phyloP scores from a whole-genome alignment of 2,888 invertebrate genomes.

The Papilio gigon region DNA sequence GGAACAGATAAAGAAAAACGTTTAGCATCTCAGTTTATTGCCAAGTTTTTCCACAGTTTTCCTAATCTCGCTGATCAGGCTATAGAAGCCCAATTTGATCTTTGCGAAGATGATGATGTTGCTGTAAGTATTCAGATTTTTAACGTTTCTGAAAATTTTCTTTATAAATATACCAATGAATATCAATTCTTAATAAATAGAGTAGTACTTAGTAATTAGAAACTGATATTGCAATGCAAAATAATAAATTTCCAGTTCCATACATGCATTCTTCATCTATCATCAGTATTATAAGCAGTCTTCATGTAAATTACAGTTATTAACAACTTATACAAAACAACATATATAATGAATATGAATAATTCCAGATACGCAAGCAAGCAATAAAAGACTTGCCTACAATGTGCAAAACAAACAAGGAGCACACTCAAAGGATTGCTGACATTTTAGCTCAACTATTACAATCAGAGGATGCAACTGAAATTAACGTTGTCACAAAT shows the following conservation, averaged over 20 bases:
- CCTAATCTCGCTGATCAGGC: constrained; percentile 93
- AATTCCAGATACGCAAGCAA: constrained; percentile 92
- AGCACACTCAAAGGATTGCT: constrained; percentile 92
- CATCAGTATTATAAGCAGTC: neutral
- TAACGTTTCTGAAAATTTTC: neutral
- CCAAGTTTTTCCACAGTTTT: constrained; percentile 96
- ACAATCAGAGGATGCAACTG: constrained; percentile 92
- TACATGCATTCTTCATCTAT: neutral
- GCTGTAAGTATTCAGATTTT: constrained; percentile 83
- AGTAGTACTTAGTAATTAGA: no score
- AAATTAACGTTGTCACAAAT: constrained; percentile 91
- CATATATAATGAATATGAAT: neutral
- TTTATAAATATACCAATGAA: neutral
- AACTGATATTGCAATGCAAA: no score
- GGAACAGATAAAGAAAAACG: constrained; percentile 95
- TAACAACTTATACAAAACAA: neutral
- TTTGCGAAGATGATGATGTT: constrained; percentile 97
- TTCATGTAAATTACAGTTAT: no score
- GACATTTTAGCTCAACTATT: constrained; percentile 96
- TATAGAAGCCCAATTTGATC: constrained; percentile 94
- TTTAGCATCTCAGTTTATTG: constrained; percentile 96
- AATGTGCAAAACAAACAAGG: constrained; percentile 92
- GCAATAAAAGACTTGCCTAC: constrained; percentile 95
- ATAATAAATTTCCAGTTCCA: no score
- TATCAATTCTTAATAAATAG: no score